Evolutionary conservation across 2,113 vertebrate genomes (phyloP).

Genomic region (Eudyptes chrysolophus): DNA sequence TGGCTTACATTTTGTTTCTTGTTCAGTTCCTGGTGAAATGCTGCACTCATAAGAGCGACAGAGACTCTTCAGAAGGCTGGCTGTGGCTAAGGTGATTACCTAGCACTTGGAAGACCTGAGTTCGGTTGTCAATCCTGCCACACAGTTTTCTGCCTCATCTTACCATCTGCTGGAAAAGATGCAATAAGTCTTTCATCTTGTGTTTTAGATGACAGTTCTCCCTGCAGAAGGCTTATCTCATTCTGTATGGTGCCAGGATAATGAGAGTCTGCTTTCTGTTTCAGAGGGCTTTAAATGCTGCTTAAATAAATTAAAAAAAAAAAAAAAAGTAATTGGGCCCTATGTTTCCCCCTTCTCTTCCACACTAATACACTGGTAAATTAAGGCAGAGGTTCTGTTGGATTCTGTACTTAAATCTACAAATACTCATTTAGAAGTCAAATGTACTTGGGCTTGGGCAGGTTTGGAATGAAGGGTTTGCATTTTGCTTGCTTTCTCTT

Average conservation of each 20-base stretch:
- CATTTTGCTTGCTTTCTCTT: not conserved
- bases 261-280: not conserved
- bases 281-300: not conserved
- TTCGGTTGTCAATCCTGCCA: not conserved
- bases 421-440: not conserved
- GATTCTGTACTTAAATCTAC: not conserved
- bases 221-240: not conserved
- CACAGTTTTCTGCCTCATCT: not conserved
- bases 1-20: not conserved
- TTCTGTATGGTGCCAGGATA: not conserved
- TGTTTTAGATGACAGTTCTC: not conserved
- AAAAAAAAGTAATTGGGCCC: not conserved
- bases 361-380: not conserved
- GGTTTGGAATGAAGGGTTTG: not conserved
- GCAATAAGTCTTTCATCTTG: not conserved
- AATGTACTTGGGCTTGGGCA: not conserved
- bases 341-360: not conserved
- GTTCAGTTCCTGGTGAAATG: not conserved
- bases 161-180: not conserved
- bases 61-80: not conserved
- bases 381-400: not conserved
- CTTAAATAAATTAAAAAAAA: not conserved
- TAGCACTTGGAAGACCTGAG: not conserved
- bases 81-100: not conserved
- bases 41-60: accelerated